phyloP scores from a whole-genome alignment of 1,140 invertebrate genomes.

The Platyscapa corneri region DNA sequence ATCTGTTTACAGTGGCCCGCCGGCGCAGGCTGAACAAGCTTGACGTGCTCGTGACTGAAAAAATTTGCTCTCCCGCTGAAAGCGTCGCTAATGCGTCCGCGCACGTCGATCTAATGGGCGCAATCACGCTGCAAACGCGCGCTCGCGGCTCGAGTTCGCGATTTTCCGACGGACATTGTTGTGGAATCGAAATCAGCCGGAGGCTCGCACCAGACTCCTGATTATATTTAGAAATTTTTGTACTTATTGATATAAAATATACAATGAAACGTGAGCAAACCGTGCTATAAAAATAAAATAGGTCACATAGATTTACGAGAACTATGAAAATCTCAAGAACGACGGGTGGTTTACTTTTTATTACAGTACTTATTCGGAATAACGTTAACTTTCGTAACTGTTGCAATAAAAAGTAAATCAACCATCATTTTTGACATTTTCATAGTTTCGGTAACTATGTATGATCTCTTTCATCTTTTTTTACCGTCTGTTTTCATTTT shows the following conservation, averaged over 20 bases:
- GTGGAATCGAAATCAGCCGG: too few species aligned
- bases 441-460: conserved; percentile 27
- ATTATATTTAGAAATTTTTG: conserved; percentile 21
- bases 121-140: too few species aligned
- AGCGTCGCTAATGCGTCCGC: too few species aligned
- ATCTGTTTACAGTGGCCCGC: not conserved
- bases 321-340: conserved; percentile 31
- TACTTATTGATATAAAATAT: conserved; percentile 25
- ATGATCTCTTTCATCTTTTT: conserved; percentile 1
- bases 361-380: conserved; percentile 29
- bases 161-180: too few species aligned
- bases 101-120: too few species aligned
- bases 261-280: conserved; percentile 26
- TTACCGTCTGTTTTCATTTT: not conserved
- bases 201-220: too few species aligned
- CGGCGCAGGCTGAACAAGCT: not conserved
- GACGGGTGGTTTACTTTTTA: conserved; percentile 30
- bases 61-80: not conserved
- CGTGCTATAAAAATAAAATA: conserved; percentile 28
- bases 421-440: conserved; percentile 26
- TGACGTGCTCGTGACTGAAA: not conserved
- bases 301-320: conserved; percentile 30
- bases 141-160: too few species aligned
- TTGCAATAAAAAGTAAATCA: conserved; percentile 32
- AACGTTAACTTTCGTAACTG: conserved; percentile 27